Evolutionary conservation across 1,140 invertebrate species (phyloP), one percentile per base, ranked within the genome.

Genomic region (Heterodera schachtii): DNA sequence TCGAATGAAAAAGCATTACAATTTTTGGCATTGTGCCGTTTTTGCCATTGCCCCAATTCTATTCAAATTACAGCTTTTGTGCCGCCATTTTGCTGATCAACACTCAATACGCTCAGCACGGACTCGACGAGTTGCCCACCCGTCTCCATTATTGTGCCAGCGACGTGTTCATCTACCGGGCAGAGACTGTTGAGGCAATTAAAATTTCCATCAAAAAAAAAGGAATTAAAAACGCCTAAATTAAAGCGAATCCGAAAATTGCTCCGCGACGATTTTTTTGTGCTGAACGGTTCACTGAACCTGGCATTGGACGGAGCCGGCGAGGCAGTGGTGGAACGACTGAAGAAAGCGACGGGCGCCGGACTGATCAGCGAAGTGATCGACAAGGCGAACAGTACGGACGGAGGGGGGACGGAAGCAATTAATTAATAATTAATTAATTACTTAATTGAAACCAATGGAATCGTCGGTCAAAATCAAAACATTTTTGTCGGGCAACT

Each of bases 161-260:
- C 76, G 87, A 89, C 81, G 80, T 89, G 43, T 75, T 82, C 52
- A 83, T 90, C 47, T 89, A 89, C 82, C 90, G 90, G 69, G 78
- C 81, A 21, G 84, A 89, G 43, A 89, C 82, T 41, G 82, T 85
- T 79, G 83, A 84, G 86, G 87, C 89, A 75, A 70, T 8, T 57
- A 75, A 69, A 69, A 69, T 2, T 69, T 69, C 6, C 0, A 69
- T 0, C 6, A 21, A 69, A 8, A 69, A 5, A 69, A 69, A 69
- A 69, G n/a, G 46, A 31, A 21, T 76, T 60, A 78, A 67, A 71
- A 71, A 31, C 9, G 7, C 4, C 6, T 78, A n/a, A 43, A 47
- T 83, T 84, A 31, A 41, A 84, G 84, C 85, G 74, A 75, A 81
- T 84, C 11, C 47, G 70, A 43, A 86, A 85, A 67, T 73, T 84